A percentile compares a stretch with the other conserved stretches of the same genome.
These are phyloP conservation scores for Plecotus auritus DNA, from an alignment of 2,113 vertebrate genomes.

Conservation along the genomic window DNA sequence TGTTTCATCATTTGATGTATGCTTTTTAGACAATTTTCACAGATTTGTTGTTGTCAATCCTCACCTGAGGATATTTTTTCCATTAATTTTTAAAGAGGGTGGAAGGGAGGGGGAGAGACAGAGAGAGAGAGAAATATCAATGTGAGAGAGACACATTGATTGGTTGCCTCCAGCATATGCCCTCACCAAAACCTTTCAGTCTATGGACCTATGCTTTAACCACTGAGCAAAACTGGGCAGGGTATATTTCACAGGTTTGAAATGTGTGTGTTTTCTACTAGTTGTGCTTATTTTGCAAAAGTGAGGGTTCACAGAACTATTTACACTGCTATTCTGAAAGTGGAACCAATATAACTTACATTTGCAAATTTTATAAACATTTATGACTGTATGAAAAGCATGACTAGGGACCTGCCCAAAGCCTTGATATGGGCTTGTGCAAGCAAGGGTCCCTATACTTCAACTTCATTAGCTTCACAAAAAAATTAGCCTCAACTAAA, in stretches of 20 bases:
- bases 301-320: background rate
- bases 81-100: too few species aligned
- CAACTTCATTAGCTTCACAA: background rate
- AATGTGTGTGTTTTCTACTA: background rate
- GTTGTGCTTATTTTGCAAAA: background rate
- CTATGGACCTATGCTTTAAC: too few species aligned
- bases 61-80: too few species aligned
- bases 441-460: background rate
- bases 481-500: background rate
- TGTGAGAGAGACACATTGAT: too few species aligned
- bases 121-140: too few species aligned
- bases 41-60: background rate
- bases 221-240: too few species aligned
- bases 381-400: background rate
- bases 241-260: background rate
- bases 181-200: too few species aligned
- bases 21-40: background rate
- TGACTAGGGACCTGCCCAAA: background rate
- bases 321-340: background rate
- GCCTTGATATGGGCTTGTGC: background rate
- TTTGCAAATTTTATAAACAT: background rate
- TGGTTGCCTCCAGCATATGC: too few species aligned
- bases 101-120: too few species aligned
- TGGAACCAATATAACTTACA: background rate
- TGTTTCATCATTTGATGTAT: background rate